These are phyloP conservation scores for Drosophila equinoxialis DNA, from an alignment of 1,140 invertebrate genomes.

Conservation along the genomic window DNA sequence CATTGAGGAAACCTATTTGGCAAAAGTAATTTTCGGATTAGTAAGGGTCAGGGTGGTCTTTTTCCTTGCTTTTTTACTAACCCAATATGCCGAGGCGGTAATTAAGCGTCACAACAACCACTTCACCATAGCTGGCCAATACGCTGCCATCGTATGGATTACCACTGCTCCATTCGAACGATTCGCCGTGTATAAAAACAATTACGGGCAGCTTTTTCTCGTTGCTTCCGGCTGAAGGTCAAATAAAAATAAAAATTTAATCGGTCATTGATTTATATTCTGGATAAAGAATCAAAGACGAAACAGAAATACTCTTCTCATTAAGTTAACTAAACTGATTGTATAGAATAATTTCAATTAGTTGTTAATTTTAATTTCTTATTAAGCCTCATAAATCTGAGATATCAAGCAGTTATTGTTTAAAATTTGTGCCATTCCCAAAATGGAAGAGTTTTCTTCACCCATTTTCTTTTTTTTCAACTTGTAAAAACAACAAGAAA, in stretches of 20 bases:
- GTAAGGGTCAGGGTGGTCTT: neutral
- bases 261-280: too few species aligned
- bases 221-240: conserved; percentile 82
- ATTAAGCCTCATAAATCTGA: too few species aligned
- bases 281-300: conserved; percentile 34
- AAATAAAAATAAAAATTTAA: neutral
- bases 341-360: too few species aligned
- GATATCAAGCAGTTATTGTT: too few species aligned
- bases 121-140: conserved; percentile 93
- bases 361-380: too few species aligned
- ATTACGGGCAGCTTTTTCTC: conserved; percentile 92
- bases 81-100: conserved; percentile 97
- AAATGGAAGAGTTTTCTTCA: too few species aligned
- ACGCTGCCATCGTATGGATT: conserved; percentile 97
- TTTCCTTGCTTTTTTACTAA: conserved; percentile 22
- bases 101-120: conserved; percentile 98
- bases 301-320: too few species aligned
- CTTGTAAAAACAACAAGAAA: conserved; percentile 23
- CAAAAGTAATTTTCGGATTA: neutral
- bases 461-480: too few species aligned
- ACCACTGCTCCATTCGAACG: conserved; percentile 96
- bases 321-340: too few species aligned
- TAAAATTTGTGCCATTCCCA: too few species aligned
- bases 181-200: conserved; percentile 97
- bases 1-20: conserved; percentile 90